phyloP scores from a whole-genome alignment of 1,140 invertebrate species.

The Ephestia elutella region DNA sequence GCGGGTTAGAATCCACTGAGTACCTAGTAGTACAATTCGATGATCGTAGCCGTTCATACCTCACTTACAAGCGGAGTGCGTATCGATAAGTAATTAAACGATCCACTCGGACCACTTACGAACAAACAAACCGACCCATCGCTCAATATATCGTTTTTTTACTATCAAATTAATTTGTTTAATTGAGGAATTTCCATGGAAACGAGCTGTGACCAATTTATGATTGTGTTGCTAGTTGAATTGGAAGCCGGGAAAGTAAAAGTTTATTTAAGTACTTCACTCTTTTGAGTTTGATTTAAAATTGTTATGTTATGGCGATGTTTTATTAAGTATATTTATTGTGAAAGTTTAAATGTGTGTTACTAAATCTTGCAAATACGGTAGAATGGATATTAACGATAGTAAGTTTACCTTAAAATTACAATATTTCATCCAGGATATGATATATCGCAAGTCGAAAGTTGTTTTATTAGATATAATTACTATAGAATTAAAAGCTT shows the following conservation, averaged over 20 bases:
- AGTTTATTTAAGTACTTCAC: background rate
- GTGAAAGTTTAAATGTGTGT: too few relatives aligned
- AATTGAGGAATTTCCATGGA: conserved; percentile 1
- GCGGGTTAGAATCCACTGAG: background rate
- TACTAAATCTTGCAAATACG: too few relatives aligned
- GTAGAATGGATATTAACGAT: too few relatives aligned
- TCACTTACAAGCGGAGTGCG: conserved; percentile 23
- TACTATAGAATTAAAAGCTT: too few relatives aligned
- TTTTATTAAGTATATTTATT: too few relatives aligned
- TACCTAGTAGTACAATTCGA: conserved; percentile 6
- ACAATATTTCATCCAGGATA: too few relatives aligned
- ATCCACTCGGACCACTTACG: conserved; percentile 29
- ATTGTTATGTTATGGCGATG: too few relatives aligned
- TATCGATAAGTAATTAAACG: conserved; percentile 39
- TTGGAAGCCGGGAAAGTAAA: background rate
- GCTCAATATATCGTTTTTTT: background rate
- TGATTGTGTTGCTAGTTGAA: background rate
- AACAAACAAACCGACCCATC: conserved; percentile 21
- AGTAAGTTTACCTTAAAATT: too few relatives aligned
- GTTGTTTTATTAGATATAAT: too few relatives aligned
- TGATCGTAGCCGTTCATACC: conserved; percentile 22
- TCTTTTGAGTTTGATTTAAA: too few relatives aligned
- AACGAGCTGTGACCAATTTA: conserved; percentile 1
- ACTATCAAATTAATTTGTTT: conserved; percentile 4
- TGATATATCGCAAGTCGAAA: too few relatives aligned